phyloP scores from a whole-genome alignment of 2,888 invertebrate species.

The Endotricha flammealis region DNA sequence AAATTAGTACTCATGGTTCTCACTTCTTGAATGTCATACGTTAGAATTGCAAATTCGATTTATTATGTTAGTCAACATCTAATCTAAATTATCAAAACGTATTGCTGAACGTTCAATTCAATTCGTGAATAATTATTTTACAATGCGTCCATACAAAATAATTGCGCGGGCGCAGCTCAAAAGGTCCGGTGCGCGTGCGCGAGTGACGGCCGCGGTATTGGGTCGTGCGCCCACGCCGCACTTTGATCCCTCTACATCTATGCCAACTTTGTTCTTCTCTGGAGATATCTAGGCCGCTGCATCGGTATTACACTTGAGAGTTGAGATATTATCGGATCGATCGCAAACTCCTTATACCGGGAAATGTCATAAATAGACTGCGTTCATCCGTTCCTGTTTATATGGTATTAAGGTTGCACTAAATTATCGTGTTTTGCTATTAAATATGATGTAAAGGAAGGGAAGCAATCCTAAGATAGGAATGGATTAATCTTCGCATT shows the following conservation, averaged over 20 bases:
- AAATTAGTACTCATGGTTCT: no score
- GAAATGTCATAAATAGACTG: slow-evolving; percentile 18
- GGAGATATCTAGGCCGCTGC: slow-evolving; percentile 66
- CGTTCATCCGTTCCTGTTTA: slow-evolving; percentile 15
- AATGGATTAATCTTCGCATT: no score
- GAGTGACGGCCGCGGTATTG: slow-evolving; percentile 61
- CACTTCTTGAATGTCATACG: no score
- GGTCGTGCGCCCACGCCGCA: slow-evolving; percentile 74
- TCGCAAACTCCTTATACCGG: slow-evolving; percentile 25
- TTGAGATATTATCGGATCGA: slow-evolving; percentile 45
- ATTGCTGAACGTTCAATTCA: no score
- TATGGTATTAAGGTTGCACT: slow-evolving; percentile 5
- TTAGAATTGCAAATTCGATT: no score
- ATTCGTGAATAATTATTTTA: slow-evolving; percentile 1
- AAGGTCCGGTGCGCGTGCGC: slow-evolving; percentile 64
- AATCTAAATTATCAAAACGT: no score
- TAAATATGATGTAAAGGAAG: no score
- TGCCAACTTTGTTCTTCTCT: slow-evolving; percentile 73
- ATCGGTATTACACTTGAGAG: slow-evolving; percentile 45
- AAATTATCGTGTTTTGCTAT: neutral
- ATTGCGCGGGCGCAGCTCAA: slow-evolving; percentile 47
- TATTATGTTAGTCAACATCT: no score
- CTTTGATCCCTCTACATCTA: slow-evolving; percentile 72
- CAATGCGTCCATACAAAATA: slow-evolving; percentile 40
- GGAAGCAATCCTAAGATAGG: no score